Evolutionary conservation across 1,140 invertebrate genomes (phyloP), one percentile per base, ranked within the genome.

Genomic region (Phenacoccus solenopsis): DNA sequence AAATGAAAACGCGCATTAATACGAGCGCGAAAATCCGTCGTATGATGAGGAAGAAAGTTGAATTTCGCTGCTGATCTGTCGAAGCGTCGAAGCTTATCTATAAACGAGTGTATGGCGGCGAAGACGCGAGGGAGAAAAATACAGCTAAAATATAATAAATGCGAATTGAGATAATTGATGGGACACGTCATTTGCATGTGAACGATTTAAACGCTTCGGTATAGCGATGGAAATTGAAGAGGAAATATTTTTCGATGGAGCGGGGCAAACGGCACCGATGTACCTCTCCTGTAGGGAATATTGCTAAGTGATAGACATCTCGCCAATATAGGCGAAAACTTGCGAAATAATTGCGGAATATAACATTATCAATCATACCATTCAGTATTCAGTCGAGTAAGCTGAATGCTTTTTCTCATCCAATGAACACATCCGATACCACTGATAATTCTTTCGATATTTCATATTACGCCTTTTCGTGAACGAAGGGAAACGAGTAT

Each of bases 151-250:
- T 49, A 49, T 49, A 49, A 49, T 49, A 49, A 49, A 49, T 49
- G 38, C 38, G 38, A 49, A 49, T 49, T 49, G 38, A 49, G 38
- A 49, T 49, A 49, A 49, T 49, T 49, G 38, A 49, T 49, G 38
- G 38, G 38, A 49, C 38, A 49, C 38, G 38, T 49, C 38, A 49
- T 49, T 49, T 49, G 38, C 38, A 49, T 49, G 38, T 49, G 38
- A 49, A 49, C 38, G 38, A 49, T 49, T 49, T 49, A 49, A 49
- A 49, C 38, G 38, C 38, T 49, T 49, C 16, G 38, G 38, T 49
- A 49, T 32, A 32, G 13, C 13, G 30, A 32, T 32, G 38, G 20
- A 49, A 49, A 49, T 49, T 49, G 38, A 49, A 49, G 38, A 49
- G 38, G 16, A 49, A 49, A 49, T 49, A 49, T 16, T 9, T 49